Base-by-base conservation (phyloP, 2,797 vertebrate species). In the Pelochelys cantorii region DNA sequence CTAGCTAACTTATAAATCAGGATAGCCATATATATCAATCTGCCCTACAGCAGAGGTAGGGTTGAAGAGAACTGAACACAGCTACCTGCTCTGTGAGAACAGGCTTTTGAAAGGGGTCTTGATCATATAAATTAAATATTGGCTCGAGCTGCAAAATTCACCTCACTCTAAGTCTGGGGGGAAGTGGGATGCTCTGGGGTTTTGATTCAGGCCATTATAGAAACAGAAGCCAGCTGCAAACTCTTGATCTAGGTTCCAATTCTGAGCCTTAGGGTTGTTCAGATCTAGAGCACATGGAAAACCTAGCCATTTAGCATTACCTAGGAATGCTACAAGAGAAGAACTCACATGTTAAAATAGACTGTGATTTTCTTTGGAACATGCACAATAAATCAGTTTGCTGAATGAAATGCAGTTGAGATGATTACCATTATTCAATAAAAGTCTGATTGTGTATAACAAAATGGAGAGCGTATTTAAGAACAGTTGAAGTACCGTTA, bases 121-220 rank as follows among this genome's bases (percentile, higher is more conserved):
- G 56, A 92, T 87, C 91, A 0, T 82, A 83, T 85, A 95, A 97
- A 94, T 95, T 93, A 95, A 92, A 94, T 96, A 91, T 96, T 97
- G 96, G 96, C 88, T 96, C 95, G 86, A 75, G 78, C 94, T 93
- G 85, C 2, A 1, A 86, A 95, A 89, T 89, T 65, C 95, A 92
- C 92, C 91, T 97, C 96, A 89, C 82, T 86, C 90, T 59, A 92
- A 95, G 93, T 96, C 97, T 95, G 96, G 95, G 95, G 95, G 92
- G 95, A 97, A 85, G 90, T 97, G 91, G 93, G 97, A 91, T 89
- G 87, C 90, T 85, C 60, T 95, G 96, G 93, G 96, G 97, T 96
- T 96, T 95, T 95, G 95, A 96, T 95, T 93, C 94, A 96, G 84
- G 68, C 88, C 80, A 52, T 96, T 95, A 96, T 93, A 95, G 95